Evolutionary conservation across 1,140 invertebrate genomes (phyloP).

Genomic region (Pseudomyrmex sp.): DNA sequence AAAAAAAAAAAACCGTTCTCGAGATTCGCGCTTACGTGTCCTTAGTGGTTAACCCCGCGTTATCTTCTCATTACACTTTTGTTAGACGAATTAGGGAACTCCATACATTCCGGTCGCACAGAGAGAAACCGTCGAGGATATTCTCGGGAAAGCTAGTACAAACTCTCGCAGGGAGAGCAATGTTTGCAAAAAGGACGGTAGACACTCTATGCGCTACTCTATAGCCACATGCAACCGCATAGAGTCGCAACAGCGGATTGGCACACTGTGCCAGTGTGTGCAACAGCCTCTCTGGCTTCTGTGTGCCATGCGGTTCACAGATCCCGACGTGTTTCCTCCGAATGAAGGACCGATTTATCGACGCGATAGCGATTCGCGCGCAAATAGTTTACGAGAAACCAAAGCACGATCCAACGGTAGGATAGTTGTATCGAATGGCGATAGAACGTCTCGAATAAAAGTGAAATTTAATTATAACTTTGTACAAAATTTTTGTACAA

Average conservation of each 20-base stretch:
- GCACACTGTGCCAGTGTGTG: slow-evolving; percentile 41
- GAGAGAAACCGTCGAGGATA: slow-evolving; percentile 17
- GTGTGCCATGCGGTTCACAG: slow-evolving; percentile 49
- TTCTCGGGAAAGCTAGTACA: slow-evolving; percentile 65
- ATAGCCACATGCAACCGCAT: slow-evolving; percentile 42
- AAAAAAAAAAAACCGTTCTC: too few relatives aligned
- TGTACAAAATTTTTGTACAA: too few relatives aligned
- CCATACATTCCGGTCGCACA: background rate
- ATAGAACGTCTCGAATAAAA: too few relatives aligned
- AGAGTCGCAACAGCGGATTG: slow-evolving; percentile 53
- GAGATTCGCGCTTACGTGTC: too few relatives aligned
- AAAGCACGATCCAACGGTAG: too few relatives aligned
- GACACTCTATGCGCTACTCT: slow-evolving; percentile 41
- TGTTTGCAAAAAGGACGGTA: slow-evolving; percentile 66
- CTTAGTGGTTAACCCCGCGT: too few relatives aligned
- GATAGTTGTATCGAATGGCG: background rate
- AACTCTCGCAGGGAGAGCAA: slow-evolving; percentile 28
- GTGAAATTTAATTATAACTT: too few relatives aligned
- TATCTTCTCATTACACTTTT: too few relatives aligned
- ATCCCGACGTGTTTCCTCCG: slow-evolving; percentile 59
- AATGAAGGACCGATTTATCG: slow-evolving; percentile 18
- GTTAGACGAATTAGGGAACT: background rate
- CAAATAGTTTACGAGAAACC: background rate
- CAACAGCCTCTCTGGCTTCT: slow-evolving; percentile 67
- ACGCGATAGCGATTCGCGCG: slow-evolving; percentile 57